These are phyloP conservation scores for Procambarus virginalis DNA, from an alignment of 1,140 invertebrate species.

Conservation along the genomic window DNA sequence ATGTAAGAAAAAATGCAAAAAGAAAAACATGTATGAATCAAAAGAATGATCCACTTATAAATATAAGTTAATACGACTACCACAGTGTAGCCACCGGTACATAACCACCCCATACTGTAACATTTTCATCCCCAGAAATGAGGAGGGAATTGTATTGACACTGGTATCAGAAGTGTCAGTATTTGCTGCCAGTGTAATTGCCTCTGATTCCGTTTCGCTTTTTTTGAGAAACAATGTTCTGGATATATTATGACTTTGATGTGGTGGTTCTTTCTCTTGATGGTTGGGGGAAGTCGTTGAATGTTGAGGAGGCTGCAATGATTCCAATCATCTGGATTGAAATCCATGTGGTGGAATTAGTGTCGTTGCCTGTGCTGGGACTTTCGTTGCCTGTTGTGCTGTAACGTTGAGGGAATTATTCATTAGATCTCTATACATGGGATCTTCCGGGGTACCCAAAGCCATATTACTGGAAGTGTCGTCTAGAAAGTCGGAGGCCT, in stretches of 20 bases:
- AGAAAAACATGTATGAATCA: no score
- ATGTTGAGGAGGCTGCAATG: background rate
- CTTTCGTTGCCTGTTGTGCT: conserved; percentile 21
- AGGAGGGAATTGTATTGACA: conserved; percentile 28
- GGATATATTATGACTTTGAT: background rate
- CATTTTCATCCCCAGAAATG: conserved; percentile 49
- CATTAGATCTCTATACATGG: conserved; percentile 12
- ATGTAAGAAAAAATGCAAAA: background rate
- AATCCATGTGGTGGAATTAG: background rate
- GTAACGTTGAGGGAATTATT: conserved; percentile 37
- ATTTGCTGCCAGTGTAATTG: conserved; percentile 1
- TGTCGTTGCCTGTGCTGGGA: background rate
- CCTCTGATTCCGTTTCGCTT: background rate
- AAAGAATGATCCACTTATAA: no score
- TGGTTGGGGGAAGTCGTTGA: background rate
- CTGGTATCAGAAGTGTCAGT: background rate
- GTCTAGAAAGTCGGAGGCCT: background rate
- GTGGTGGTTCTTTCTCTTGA: background rate
- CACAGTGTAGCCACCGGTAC: conserved; percentile 63
- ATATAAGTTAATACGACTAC: no score
- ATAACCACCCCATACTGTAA: conserved; percentile 68
- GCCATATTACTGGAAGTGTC: conserved; percentile 6
- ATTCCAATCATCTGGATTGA: background rate
- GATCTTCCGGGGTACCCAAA: background rate
- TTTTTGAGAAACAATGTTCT: background rate